Evolutionary conservation across 1,140 invertebrate species (phyloP).

Genomic region (Anastrepha obliqua): DNA sequence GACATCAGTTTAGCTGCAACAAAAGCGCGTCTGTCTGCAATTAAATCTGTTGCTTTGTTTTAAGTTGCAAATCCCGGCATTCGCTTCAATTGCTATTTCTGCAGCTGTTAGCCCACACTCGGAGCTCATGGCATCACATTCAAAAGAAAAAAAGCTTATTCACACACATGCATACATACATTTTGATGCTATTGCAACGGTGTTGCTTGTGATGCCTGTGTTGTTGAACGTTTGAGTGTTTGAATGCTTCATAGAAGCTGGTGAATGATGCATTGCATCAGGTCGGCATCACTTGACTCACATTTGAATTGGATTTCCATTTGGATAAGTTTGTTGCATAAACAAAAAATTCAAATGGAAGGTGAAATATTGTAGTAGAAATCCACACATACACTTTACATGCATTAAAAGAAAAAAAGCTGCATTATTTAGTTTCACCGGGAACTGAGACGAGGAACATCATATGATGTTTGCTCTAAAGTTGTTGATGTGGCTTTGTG

Average conservation of each 20-base stretch:
- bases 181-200: not conserved
- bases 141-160: not conserved
- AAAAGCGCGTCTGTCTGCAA: constrained; percentile 30
- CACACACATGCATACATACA: too few species aligned
- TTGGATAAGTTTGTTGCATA: constrained; percentile 26
- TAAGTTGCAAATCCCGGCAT: constrained; percentile 18
- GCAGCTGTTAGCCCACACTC: not conserved
- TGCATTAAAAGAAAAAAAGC: not conserved
- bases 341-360: not conserved
- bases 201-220: constrained; percentile 13
- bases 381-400: not conserved
- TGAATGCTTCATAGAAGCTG: constrained; percentile 17
- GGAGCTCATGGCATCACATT: not conserved
- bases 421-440: not conserved
- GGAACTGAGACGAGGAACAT: not conserved
- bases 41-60: constrained; percentile 50
- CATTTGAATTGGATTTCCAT: constrained; percentile 52
- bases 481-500: too few species aligned
- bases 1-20: constrained; percentile 50
- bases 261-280: constrained; percentile 48
- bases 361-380: constrained; percentile 4
- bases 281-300: constrained; percentile 44
- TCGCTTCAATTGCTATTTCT: constrained; percentile 14
- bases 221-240: constrained; percentile 41
- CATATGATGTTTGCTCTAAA: not conserved